phyloP scores from a whole-genome alignment of 2,797 vertebrate genomes.

The Pseudochromis fuscus region DNA sequence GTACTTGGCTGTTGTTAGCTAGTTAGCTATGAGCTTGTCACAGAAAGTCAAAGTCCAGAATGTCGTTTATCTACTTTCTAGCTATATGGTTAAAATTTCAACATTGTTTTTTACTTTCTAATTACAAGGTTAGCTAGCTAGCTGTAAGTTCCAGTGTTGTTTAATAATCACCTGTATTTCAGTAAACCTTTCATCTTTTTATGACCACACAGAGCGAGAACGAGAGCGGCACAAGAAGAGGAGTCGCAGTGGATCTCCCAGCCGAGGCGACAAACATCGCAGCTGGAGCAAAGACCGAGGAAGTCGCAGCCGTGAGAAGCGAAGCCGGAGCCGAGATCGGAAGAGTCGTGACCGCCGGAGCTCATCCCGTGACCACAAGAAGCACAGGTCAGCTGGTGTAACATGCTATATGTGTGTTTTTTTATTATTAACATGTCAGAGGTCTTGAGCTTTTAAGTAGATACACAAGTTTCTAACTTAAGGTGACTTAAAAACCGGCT shows the following conservation, averaged over 20 bases:
- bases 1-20: no score
- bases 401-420: no score
- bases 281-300: conserved; percentile 83
- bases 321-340: conserved; percentile 80
- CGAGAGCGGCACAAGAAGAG: conserved; percentile 80
- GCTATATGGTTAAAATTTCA: no score
- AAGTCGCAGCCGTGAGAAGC: conserved; percentile 85
- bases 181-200: background rate
- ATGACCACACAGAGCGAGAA: conserved; percentile 75
- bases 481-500: background rate
- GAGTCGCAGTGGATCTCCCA: conserved; percentile 76
- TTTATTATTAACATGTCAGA: no score
- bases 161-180: background rate
- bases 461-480: no score
- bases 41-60: no score
- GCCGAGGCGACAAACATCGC: conserved; percentile 77
- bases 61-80: no score
- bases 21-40: no score
- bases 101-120: no score
- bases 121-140: background rate
- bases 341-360: conserved; percentile 82
- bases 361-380: conserved; percentile 83
- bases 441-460: no score
- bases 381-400: conserved; percentile 78
- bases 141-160: background rate